These are phyloP conservation scores for Dendrolimus kikuchii DNA, from an alignment of 1,140 invertebrate genomes.

Conservation along the genomic window DNA sequence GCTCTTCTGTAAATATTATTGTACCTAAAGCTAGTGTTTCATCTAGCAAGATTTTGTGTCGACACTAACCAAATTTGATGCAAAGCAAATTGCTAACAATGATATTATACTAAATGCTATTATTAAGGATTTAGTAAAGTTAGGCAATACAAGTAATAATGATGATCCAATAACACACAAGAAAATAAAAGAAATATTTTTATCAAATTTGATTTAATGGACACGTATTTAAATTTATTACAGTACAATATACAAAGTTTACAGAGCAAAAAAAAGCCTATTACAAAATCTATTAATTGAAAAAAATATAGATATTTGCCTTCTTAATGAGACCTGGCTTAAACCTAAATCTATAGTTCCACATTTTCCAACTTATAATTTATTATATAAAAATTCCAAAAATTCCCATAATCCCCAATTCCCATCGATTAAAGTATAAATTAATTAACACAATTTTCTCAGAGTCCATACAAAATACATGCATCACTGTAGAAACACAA, in stretches of 20 bases:
- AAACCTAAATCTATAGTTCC: slow-evolving; percentile 1
- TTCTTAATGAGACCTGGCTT: slow-evolving; percentile 7
- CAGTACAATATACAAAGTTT: not conserved
- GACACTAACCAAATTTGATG: too few species aligned
- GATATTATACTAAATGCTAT: not conserved
- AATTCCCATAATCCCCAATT: slow-evolving; percentile 4
- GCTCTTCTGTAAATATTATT: not conserved
- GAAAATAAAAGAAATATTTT: slow-evolving; percentile 1
- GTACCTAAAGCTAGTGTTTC: too few species aligned
- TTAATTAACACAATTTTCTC: slow-evolving; percentile 7
- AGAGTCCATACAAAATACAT: slow-evolving; percentile 12
- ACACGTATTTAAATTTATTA: not conserved
- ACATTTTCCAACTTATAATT: slow-evolving; percentile 11
- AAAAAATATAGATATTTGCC: slow-evolving; percentile 6
- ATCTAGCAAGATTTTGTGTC: too few species aligned
- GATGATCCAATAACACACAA: not conserved
- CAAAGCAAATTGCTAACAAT: slow-evolving; percentile 1
- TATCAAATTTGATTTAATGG: not conserved
- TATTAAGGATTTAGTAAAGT: not conserved
- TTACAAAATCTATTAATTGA: slow-evolving; percentile 5
- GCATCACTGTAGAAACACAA: slow-evolving; percentile 7
- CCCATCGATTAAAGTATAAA: slow-evolving; percentile 9
- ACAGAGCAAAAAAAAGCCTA: slow-evolving; percentile 1
- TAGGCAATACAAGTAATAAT: slow-evolving; percentile 2
- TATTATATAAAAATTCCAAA: slow-evolving; percentile 5